These are phyloP conservation scores for Drosophila funebris DNA, from an alignment of 1,140 invertebrate species.

Conservation along the genomic window DNA sequence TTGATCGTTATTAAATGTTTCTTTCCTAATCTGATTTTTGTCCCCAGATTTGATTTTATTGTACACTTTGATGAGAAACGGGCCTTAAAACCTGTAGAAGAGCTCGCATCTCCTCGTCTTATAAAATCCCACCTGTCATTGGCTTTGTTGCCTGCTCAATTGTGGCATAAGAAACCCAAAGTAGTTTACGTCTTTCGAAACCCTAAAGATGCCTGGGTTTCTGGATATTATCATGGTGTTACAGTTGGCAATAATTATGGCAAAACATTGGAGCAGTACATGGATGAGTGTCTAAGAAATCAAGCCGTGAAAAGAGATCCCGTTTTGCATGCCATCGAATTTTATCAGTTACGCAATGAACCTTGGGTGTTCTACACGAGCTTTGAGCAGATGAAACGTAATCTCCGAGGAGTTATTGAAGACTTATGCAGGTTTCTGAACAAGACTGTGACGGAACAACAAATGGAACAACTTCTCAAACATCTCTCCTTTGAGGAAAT, in stretches of 20 bases:
- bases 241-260: constrained; percentile 84
- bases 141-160: constrained; percentile 85
- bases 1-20: neutral
- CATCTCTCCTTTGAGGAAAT: neutral
- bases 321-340: constrained; percentile 90
- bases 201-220: constrained; percentile 92
- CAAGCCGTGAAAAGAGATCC: constrained; percentile 76
- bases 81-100: constrained; percentile 57
- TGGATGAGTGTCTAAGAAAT: constrained; percentile 18
- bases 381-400: constrained; percentile 88
- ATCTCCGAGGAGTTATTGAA: constrained; percentile 54
- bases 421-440: constrained; percentile 61
- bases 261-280: constrained; percentile 26
- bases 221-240: constrained; percentile 90
- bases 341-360: constrained; percentile 88
- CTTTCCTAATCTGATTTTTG: neutral
- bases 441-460: constrained; percentile 45
- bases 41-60: constrained; percentile 27
- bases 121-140: constrained; percentile 88
- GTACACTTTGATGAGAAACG: neutral
- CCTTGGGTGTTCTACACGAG: constrained; percentile 91
- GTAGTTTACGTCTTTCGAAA: constrained; percentile 91
- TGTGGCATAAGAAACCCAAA: constrained; percentile 85
- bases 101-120: constrained; percentile 84
- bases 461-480: constrained; percentile 36